These are phyloP conservation scores for Drosophila pectinifera DNA, from an alignment of 1,140 invertebrate species.

Conservation along the genomic window DNA sequence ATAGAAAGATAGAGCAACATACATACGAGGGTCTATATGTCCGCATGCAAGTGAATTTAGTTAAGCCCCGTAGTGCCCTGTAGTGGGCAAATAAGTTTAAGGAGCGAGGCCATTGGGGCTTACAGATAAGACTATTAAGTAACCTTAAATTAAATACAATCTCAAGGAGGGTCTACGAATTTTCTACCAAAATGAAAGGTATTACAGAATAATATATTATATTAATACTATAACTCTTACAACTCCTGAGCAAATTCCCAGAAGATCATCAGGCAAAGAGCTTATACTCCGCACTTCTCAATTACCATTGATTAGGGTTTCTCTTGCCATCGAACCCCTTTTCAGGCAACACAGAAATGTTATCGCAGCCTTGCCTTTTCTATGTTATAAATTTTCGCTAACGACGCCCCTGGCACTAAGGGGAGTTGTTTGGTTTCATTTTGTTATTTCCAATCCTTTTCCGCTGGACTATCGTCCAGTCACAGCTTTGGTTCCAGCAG, in stretches of 20 bases:
- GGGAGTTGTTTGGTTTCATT: slow-evolving; percentile 25
- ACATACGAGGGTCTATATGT: background rate
- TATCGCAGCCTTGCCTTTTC: slow-evolving; percentile 20
- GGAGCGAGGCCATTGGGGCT: background rate
- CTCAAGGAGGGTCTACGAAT: background rate
- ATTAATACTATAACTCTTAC: too few relatives aligned
- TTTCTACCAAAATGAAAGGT: background rate
- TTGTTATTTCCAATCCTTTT: slow-evolving; percentile 4
- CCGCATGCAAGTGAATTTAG: slow-evolving; percentile 9
- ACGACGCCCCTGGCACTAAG: slow-evolving; percentile 69
- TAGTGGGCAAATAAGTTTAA: background rate
- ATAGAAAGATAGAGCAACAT: slow-evolving; percentile 18
- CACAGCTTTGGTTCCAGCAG: slow-evolving; percentile 48
- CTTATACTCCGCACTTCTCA: too few relatives aligned
- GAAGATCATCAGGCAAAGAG: background rate
- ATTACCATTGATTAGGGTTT: slow-evolving; percentile 13
- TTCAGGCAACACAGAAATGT: slow-evolving; percentile 1
- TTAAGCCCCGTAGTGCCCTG: slow-evolving; percentile 23
- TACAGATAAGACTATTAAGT: background rate
- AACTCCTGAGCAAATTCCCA: background rate
- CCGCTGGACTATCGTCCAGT: slow-evolving; percentile 39
- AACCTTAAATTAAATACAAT: background rate
- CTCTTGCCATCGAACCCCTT: slow-evolving; percentile 9
- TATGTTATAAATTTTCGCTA: slow-evolving; percentile 66
- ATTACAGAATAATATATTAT: background rate